Base-by-base conservation (phyloP, 2,888 invertebrate genomes). In the Mechanitis messenoides region DNA sequence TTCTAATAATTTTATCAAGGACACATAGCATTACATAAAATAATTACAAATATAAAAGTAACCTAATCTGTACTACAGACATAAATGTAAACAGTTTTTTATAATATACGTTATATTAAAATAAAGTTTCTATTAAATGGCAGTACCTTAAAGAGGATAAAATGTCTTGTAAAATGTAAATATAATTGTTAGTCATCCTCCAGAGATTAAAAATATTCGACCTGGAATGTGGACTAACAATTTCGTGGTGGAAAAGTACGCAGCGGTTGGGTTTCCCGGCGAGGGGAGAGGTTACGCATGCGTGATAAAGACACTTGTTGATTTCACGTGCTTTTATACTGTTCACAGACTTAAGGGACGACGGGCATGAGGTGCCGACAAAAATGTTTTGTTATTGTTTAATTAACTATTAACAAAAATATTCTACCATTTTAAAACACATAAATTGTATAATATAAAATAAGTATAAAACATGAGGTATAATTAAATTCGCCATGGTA, bases 251-350 rank as follows among this genome's bases (percentile, higher is more conserved):
- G 86, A 87, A 87, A 87, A 84, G 70, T 83, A 83, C 84, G 60
- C 75, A 66, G 70, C 70, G 69, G 69, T 71, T 72, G 71, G 74
- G 77, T 74, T 78, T 76, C 71, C 65, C 66, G 62, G 70, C 53
- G 70, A 70, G 70, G 63, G 60, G 69, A 62, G 68, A 62, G 58
- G 59, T 46, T 54, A 72, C 84, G 87, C 87, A 80, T 83, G 88
- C 87, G 86, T 74, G 65, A 45, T 61, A 45, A 31, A 61, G 68
- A 67, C 78, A 88, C 89, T 87, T 88, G 88, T 89, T 88, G 89
- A 83, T 75, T 77, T 80, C 83, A 83, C 85, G 83, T 85, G 84
- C 78, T 73, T 38, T 55, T 42, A 47, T 20, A 55, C 60, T 31
- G 31, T 31, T 7, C 11, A 3, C 35, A 31, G 50, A 50, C 50